A percentile compares a stretch with the other conserved stretches of the same genome.
Evolutionary conservation across 2,113 vertebrate species (phyloP).

Genomic region (Tupaia tana): DNA sequence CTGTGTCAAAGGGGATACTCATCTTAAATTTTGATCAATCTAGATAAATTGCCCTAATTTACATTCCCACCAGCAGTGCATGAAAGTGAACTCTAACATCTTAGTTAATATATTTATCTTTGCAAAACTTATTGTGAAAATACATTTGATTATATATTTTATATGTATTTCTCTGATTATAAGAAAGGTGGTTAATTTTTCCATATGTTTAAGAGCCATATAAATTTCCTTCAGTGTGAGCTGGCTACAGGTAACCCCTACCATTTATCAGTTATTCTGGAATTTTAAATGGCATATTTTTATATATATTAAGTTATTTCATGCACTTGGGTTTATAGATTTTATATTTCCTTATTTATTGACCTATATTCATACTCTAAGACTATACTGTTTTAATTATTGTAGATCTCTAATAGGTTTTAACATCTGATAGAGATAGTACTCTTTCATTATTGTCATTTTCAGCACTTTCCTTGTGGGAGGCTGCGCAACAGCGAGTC

Average conservation of each 20-base stretch:
- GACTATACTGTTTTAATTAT: conserved; percentile 24
- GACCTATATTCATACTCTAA: background rate
- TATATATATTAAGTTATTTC: conserved; percentile 48
- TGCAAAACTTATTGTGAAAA: background rate
- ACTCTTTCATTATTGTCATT: background rate
- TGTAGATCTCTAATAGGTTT: conserved; percentile 30
- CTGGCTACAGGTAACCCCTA: background rate
- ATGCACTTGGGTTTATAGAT: conserved; percentile 16
- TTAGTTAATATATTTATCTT: conserved; percentile 2
- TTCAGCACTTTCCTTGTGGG: background rate
- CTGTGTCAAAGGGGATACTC: background rate
- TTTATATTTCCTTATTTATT: conserved; percentile 53
- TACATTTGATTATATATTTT: background rate
- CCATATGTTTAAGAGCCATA: background rate
- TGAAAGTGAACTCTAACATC: background rate
- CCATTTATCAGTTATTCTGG: background rate
- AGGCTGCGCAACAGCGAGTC: no score
- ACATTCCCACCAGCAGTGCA: background rate
- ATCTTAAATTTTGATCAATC: background rate
- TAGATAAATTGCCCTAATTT: background rate
- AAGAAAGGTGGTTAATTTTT: background rate
- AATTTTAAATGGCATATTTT: conserved; percentile 49
- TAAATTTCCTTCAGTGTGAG: conserved; percentile 47
- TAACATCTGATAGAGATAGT: background rate
- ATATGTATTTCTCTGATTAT: conserved; percentile 2